Conservation (phyloP, 2,888 invertebrate species). For the Archips crataeganus region DNA sequence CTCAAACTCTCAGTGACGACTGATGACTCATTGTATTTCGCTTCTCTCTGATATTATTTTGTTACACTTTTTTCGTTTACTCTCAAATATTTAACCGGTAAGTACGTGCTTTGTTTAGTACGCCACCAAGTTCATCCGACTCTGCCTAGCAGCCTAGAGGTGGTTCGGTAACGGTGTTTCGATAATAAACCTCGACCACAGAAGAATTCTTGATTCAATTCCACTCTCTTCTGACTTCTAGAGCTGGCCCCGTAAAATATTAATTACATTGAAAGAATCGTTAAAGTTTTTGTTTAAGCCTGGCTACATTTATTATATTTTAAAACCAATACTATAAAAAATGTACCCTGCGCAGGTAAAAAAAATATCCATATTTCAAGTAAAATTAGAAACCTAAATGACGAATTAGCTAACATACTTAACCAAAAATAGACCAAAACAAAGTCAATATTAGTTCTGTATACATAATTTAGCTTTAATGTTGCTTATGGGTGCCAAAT, state of each 20-base stretch:
- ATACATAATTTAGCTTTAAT: constrained; percentile 18
- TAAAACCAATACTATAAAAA: no score
- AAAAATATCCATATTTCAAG: background rate
- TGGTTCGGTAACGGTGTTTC: constrained; percentile 29
- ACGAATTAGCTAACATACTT: background rate
- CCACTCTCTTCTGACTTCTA: constrained; percentile 15
- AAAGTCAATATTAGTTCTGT: constrained; percentile 27
- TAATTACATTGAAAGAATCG: constrained; percentile 11
- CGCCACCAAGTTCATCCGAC: constrained; percentile 11
- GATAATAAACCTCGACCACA: constrained; percentile 34
- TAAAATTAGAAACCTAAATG: background rate
- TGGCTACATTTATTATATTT: background rate
- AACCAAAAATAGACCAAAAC: constrained; percentile 1
- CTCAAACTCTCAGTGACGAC: constrained; percentile 3
- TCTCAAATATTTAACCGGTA: constrained; percentile 23
- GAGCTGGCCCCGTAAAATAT: constrained; percentile 9
- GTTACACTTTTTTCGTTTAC: constrained; percentile 22
- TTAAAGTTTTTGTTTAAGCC: constrained; percentile 5
- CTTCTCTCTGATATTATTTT: constrained; percentile 10
- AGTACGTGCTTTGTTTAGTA: constrained; percentile 15
- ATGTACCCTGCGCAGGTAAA: no score
- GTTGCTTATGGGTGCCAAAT: constrained; percentile 31
- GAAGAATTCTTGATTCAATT: constrained; percentile 26
- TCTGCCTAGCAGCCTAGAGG: constrained; percentile 9
- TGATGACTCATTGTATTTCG: constrained; percentile 21